Evolutionary conservation across 2,888 invertebrate species (phyloP).

Genomic region (Macaria liturata): DNA sequence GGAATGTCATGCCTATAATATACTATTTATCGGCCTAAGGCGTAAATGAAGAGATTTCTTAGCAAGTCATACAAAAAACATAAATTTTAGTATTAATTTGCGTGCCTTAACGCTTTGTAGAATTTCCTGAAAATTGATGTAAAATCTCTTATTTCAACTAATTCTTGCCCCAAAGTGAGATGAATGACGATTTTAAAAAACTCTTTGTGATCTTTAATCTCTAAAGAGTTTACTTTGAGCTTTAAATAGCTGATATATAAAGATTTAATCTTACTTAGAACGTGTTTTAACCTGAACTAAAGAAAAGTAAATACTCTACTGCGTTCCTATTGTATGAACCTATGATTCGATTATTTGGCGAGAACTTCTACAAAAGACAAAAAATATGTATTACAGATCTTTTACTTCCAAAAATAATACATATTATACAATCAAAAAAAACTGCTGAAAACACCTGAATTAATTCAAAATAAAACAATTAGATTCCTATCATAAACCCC

Average conservation of each 20-base stretch:
- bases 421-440: too few relatives aligned
- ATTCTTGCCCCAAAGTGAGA: conserved; percentile 21
- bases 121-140: too few relatives aligned
- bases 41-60: not conserved
- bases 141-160: not conserved
- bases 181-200: conserved; percentile 13
- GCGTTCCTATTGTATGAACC: too few relatives aligned
- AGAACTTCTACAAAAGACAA: too few relatives aligned
- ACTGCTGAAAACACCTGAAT: too few relatives aligned
- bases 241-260: conserved; percentile 35
- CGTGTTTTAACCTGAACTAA: conserved; percentile 4
- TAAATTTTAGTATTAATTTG: conserved; percentile 40
- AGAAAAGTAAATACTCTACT: too few relatives aligned
- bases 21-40: conserved; percentile 20
- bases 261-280: conserved; percentile 31
- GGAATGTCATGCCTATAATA: conserved; percentile 2
- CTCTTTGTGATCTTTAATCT: conserved; percentile 21
- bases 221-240: conserved; percentile 37
- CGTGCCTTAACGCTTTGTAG: conserved; percentile 41
- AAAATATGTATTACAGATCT: too few relatives aligned
- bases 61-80: too few relatives aligned
- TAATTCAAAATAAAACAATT: too few relatives aligned
- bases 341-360: too few relatives aligned
- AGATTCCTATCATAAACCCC: too few relatives aligned
- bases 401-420: too few relatives aligned